A percentile compares a stretch with the other conserved stretches of the same genome.
These are phyloP conservation scores for Telmatherina bonti DNA, from an alignment of 2,797 vertebrate species.

Conservation along the genomic window DNA sequence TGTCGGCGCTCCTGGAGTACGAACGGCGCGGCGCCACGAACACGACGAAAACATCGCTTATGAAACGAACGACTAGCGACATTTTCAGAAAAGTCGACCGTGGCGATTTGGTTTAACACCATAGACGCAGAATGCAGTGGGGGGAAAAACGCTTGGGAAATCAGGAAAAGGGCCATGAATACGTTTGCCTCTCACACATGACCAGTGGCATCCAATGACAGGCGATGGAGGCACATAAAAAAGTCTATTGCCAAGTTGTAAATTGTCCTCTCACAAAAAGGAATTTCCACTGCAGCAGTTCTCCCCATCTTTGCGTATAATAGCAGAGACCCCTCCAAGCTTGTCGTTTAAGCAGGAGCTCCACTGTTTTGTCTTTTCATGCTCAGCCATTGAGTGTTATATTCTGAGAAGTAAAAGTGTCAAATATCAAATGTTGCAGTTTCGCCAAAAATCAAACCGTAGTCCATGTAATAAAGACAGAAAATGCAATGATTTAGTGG, in stretches of 20 bases:
- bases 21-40: constrained; percentile 32
- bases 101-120: constrained; percentile 87
- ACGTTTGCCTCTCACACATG: constrained; percentile 97
- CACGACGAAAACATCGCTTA: constrained; percentile 45
- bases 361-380: constrained; percentile 3
- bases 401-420: constrained; percentile 67
- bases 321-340: constrained; percentile 85
- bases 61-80: constrained; percentile 42
- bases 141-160: constrained; percentile 94
- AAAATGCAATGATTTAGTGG: neutral
- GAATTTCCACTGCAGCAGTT: constrained; percentile 95
- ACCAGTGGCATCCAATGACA: constrained; percentile 98
- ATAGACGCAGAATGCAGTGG: constrained; percentile 92
- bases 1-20: constrained; percentile 52
- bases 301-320: constrained; percentile 91
- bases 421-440: neutral
- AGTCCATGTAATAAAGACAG: neutral
- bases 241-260: constrained; percentile 99
- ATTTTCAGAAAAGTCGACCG: constrained; percentile 84
- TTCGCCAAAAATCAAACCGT: neutral
- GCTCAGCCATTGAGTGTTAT: neutral
- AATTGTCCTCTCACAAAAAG: constrained; percentile 99
- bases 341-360: constrained; percentile 54
- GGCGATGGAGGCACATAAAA: constrained; percentile 97
- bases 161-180: constrained; percentile 97